These are phyloP conservation scores for Limnephilus auricula DNA, from an alignment of 2,888 invertebrate species.

Conservation along the genomic window DNA sequence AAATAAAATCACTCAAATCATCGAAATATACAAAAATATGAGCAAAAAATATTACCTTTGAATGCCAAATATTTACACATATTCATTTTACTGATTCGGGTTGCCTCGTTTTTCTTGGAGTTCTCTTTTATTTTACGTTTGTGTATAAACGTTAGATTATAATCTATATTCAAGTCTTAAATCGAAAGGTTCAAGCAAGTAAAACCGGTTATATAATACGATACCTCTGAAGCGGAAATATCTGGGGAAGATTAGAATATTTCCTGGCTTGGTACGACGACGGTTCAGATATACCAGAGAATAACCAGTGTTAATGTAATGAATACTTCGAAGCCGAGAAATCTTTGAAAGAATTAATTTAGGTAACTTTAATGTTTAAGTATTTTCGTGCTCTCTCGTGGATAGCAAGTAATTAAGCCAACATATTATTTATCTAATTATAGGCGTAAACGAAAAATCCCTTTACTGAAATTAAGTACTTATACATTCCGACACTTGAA, in stretches of 20 bases:
- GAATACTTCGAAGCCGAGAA: slow-evolving; percentile 43
- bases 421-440: slow-evolving; percentile 30
- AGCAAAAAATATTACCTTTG: not conserved
- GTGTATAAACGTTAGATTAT: not conserved
- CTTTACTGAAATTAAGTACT: slow-evolving; percentile 8
- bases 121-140: not conserved
- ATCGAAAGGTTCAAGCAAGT: not conserved
- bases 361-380: slow-evolving; percentile 30
- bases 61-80: not conserved
- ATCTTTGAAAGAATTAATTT: slow-evolving; percentile 40
- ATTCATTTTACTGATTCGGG: not conserved
- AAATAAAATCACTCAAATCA: not conserved
- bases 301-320: slow-evolving; percentile 12
- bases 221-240: not conserved
- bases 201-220: not conserved
- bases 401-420: slow-evolving; percentile 33
- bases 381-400: slow-evolving; percentile 41
- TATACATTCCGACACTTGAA: not conserved
- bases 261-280: not conserved
- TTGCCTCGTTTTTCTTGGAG: not conserved
- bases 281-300: not conserved
- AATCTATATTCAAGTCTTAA: not conserved
- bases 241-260: not conserved
- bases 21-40: not conserved
- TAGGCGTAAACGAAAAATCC: slow-evolving; percentile 10